Percentiles rank a stretch among this genome's conserved stretches.
Conservation (phyloP, 1,140 invertebrate genomes). For the Lamellibrachia luymesi region DNA sequence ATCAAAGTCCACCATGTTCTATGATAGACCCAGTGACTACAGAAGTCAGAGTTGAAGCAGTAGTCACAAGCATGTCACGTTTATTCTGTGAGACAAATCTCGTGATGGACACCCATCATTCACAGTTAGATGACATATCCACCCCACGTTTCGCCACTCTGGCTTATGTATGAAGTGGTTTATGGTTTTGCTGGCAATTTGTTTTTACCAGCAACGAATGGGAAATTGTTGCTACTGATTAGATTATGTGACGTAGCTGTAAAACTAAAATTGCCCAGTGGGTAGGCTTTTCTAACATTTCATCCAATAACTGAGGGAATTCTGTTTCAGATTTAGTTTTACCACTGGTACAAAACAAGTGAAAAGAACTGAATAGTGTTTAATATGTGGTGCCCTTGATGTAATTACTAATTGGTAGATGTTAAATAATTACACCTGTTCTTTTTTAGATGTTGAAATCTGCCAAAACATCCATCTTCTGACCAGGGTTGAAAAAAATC, state of each 20-base stretch:
- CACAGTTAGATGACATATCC: neutral
- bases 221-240: too few relatives aligned
- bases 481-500: too few relatives aligned
- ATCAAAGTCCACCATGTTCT: neutral
- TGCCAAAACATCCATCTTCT: too few relatives aligned
- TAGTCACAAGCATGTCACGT: neutral
- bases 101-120: neutral
- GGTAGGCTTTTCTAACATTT: neutral
- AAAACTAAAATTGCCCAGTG: too few relatives aligned
- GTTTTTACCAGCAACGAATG: too few relatives aligned
- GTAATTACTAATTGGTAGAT: neutral
- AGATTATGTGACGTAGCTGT: too few relatives aligned
- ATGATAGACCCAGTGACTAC: neutral
- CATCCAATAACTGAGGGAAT: neutral
- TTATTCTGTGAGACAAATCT: neutral
- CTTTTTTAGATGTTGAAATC: neutral
- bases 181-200: neutral
- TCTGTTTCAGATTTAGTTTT: neutral
- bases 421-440: neutral
- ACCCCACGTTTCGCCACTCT: neutral
- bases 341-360: neutral
- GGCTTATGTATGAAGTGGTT: neutral
- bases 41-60: neutral
- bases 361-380: neutral
- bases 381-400: neutral